Conservation (phyloP, 1,140 invertebrate genomes). For the Prorops nasuta region DNA sequence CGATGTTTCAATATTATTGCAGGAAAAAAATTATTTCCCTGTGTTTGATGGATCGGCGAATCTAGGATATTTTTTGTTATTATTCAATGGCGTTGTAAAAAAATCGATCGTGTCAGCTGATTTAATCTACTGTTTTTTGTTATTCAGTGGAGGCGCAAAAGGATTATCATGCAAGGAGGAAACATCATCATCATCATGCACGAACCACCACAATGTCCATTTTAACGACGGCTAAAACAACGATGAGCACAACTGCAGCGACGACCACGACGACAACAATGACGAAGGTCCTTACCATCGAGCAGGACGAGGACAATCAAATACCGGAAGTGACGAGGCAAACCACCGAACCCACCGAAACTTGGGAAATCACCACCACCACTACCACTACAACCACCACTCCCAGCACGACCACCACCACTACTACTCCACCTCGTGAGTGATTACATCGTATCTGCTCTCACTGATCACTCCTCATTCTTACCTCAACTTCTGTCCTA, state of each 20-base stretch:
- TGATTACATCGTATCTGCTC: conserved; percentile 15
- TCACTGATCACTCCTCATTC: too few species aligned
- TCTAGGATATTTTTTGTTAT: too few species aligned
- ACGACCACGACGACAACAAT: conserved; percentile 42
- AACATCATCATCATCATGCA: conserved; percentile 53
- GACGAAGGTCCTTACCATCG: conserved; percentile 45
- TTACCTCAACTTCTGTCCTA: too few species aligned
- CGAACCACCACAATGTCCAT: conserved; percentile 49
- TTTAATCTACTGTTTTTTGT: too few species aligned
- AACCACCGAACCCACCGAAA: conserved; percentile 41
- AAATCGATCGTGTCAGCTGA: too few species aligned
- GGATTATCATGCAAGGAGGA: conserved; percentile 71
- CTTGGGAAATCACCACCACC: conserved; percentile 54
- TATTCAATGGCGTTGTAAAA: too few species aligned
- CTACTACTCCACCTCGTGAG: conserved; percentile 70
- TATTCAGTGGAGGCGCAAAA: conserved; percentile 85
- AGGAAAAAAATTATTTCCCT: too few species aligned
- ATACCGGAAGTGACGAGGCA: conserved; percentile 48
- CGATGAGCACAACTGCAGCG: conserved; percentile 28
- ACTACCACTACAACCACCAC: conserved; percentile 56
- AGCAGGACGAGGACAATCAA: conserved; percentile 46
- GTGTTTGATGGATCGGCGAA: too few species aligned
- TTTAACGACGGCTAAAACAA: conserved; percentile 36
- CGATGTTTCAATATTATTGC: too few species aligned
- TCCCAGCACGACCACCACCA: conserved; percentile 63